Percentiles rank a stretch among this genome's conserved stretches.
Evolutionary conservation across 1,140 invertebrate species (phyloP).

Genomic region (Stegodyphus dumicola): DNA sequence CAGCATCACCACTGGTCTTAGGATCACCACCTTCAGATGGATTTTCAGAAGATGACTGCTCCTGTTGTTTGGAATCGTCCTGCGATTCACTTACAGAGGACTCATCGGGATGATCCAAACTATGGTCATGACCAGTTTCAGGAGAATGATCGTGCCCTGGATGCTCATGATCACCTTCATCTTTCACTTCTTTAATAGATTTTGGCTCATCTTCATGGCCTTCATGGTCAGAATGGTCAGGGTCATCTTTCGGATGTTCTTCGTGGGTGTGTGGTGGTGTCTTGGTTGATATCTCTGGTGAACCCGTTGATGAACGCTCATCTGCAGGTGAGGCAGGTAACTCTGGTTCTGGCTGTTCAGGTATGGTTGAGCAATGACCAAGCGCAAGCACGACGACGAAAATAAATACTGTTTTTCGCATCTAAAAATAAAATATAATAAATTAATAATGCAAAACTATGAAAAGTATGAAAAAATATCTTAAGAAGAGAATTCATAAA

Average conservation of each 20-base stretch:
- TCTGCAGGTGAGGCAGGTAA: background rate
- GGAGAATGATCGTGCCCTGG: background rate
- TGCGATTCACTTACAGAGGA: too few species aligned
- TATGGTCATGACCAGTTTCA: background rate
- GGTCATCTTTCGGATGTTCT: background rate
- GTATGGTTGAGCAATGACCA: background rate
- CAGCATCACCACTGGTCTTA: too few species aligned
- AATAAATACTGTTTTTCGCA: background rate
- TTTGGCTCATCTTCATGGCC: background rate
- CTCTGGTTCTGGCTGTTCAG: background rate
- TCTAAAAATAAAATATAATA: background rate
- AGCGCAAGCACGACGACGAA: background rate
- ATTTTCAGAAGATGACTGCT: too few species aligned
- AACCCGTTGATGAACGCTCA: background rate
- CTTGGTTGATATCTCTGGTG: background rate
- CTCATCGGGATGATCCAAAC: background rate
- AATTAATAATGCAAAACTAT: too few species aligned
- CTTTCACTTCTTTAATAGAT: background rate
- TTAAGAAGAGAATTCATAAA: too few species aligned
- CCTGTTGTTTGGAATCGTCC: too few species aligned
- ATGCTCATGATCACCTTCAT: background rate
- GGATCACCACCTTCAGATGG: too few species aligned
- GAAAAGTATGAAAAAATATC: too few species aligned
- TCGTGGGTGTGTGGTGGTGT: background rate
- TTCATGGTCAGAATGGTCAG: background rate